These are phyloP conservation scores for Leucopternis melanops DNA, from an alignment of 2,113 vertebrate species.

Conservation along the genomic window DNA sequence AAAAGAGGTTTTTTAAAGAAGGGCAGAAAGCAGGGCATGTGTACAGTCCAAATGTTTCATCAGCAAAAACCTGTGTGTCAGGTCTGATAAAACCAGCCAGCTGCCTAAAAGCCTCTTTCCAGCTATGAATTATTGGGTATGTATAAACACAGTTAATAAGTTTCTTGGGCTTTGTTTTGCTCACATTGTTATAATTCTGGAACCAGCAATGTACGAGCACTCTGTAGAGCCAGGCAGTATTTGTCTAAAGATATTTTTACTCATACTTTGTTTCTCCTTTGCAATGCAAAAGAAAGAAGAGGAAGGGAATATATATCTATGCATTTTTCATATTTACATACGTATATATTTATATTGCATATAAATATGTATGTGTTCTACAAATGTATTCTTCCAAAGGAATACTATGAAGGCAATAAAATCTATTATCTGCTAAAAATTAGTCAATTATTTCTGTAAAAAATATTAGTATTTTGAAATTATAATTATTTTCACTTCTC, in stretches of 20 bases:
- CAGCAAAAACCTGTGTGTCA: background rate
- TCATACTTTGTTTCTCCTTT: background rate
- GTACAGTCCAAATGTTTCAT: background rate
- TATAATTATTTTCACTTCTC: background rate
- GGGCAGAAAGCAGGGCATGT: background rate
- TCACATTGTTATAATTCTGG: background rate
- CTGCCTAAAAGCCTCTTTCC: background rate
- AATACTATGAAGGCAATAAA: background rate
- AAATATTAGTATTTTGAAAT: background rate
- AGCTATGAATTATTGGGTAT: background rate
- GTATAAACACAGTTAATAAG: background rate
- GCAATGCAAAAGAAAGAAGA: constrained; percentile 7
- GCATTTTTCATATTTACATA: background rate
- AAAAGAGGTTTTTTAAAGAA: background rate
- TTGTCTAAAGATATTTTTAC: background rate
- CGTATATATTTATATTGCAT: background rate
- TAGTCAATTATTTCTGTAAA: background rate
- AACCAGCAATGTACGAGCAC: background rate
- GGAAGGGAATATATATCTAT: background rate
- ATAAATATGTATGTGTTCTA: background rate
- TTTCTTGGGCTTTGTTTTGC: background rate
- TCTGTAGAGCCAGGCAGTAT: background rate
- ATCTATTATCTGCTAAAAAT: background rate
- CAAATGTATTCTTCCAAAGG: background rate
- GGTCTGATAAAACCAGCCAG: background rate